Evolutionary conservation across 2,888 invertebrate species (phyloP), one percentile per base, ranked within the genome.

Genomic region (Meganola albula): DNA sequence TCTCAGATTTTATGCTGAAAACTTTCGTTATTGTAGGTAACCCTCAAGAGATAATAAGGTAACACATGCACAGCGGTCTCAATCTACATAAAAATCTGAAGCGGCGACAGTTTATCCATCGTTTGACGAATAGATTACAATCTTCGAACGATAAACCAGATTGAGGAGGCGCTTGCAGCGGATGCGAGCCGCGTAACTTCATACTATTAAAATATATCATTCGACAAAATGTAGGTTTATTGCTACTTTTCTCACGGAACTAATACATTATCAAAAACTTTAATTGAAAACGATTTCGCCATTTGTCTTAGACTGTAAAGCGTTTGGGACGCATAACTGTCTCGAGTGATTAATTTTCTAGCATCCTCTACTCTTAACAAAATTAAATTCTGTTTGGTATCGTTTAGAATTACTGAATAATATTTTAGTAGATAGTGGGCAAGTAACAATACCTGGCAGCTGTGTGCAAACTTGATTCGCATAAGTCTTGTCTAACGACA

Each of bases 211-310:
- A 82, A 83, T 85, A 80, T 79, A 82, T 83, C 78, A 82, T 79
- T 75, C 73, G 61, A 54, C 66, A 61, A 66, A 82, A 85, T 80
- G 82, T 85, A 83, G 85, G 85, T 85, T 85, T 85, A 84, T 84
- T 82, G 74, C 82, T 74, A 68, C 74, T 80, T 84, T 84, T 85
- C 85, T 83, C 84, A 85, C 84, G 85, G 82, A 83, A 83, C 82
- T 77, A 75, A 82, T 78, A 75, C 72, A 76, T 79, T 82, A 79
- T 75, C 74, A 68, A 78, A 74, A 77, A 70, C 58, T 69, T 75
- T 74, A 77, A 80, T 82, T 76, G 74, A 80, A 75, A 74, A 68
- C 68, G 73, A 76, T 77, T 77, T 78, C 74, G 72, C 75, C 76
- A 76, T 76, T 75, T 76, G 72, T 77, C 70, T 62, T 57, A 62